These are phyloP conservation scores for Knipowitschia caucasica DNA, from an alignment of 2,797 vertebrate species.

Conservation along the genomic window DNA sequence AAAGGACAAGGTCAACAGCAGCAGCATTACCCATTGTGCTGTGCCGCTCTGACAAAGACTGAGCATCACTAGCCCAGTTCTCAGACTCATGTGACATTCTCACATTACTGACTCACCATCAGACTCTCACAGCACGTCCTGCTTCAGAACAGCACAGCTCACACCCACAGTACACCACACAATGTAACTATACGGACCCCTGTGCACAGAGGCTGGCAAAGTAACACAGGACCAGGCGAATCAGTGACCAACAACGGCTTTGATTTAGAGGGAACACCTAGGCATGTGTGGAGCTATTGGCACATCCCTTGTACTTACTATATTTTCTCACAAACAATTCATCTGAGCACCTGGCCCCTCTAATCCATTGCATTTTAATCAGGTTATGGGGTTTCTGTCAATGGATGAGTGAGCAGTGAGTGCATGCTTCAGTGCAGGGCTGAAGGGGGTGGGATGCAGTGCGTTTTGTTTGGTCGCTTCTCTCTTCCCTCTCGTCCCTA, in stretches of 20 bases:
- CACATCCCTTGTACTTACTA: constrained; percentile 42
- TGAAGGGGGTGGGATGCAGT: constrained; percentile 14
- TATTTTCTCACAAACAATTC: constrained; percentile 62
- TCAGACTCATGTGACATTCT: constrained; percentile 70
- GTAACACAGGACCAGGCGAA: constrained; percentile 8
- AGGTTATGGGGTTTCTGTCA: constrained; percentile 52
- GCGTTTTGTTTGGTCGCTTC: constrained; percentile 30
- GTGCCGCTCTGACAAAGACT: constrained; percentile 28
- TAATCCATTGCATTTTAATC: constrained; percentile 71
- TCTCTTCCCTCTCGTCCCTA: constrained; percentile 12
- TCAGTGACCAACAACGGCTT: constrained; percentile 46
- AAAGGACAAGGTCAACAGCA: constrained; percentile 20
- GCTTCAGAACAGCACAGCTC: constrained; percentile 45
- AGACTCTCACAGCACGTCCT: constrained; percentile 57
- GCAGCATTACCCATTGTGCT: constrained; percentile 1
- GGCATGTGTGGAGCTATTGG: constrained; percentile 39
- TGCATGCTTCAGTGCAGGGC: constrained; percentile 22
- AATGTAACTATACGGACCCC: constrained; percentile 14
- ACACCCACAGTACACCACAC: constrained; percentile 12
- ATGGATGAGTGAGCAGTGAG: constrained; percentile 40
- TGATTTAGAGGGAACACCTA: constrained; percentile 47
- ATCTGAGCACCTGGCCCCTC: constrained; percentile 55
- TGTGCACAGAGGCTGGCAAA: constrained; percentile 16
- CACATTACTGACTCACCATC: constrained; percentile 72
- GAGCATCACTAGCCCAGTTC: constrained; percentile 51